These are phyloP conservation scores for Rhinolophus sinicus DNA, from an alignment of 2,113 vertebrate genomes.

Conservation along the genomic window DNA sequence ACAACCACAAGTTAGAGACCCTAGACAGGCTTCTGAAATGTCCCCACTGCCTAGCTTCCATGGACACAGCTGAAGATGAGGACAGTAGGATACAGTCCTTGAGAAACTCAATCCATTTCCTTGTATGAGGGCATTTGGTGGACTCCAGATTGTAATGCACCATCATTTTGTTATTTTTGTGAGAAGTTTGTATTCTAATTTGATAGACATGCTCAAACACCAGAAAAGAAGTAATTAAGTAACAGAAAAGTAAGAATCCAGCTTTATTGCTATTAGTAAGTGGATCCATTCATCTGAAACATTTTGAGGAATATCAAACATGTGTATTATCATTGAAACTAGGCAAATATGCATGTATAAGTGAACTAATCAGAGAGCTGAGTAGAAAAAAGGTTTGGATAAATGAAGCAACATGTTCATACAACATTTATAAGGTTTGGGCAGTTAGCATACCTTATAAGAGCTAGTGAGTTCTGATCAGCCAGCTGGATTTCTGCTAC, in stretches of 20 bases:
- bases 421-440: not conserved
- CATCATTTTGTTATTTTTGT: not conserved
- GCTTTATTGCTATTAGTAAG: not conserved
- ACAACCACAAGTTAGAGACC: not conserved
- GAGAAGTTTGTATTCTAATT: slow-evolving; percentile 1
- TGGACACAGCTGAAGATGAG: not conserved
- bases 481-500: not conserved
- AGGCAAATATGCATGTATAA: not conserved
- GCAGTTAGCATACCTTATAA: not conserved
- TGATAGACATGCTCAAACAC: not conserved
- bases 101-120: not conserved
- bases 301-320: not conserved
- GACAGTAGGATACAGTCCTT: not conserved
- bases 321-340: not conserved
- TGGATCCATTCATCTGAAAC: not conserved
- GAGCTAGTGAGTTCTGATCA: not conserved
- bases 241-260: not conserved
- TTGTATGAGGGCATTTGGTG: not conserved
- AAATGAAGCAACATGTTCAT: not conserved
- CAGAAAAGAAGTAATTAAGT: not conserved
- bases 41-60: not conserved
- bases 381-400: not conserved
- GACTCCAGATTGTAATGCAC: not conserved
- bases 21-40: not conserved
- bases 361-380: not conserved